These are phyloP conservation scores for Pelodiscus sinensis DNA, from an alignment of 2,113 vertebrate genomes.

Conservation along the genomic window DNA sequence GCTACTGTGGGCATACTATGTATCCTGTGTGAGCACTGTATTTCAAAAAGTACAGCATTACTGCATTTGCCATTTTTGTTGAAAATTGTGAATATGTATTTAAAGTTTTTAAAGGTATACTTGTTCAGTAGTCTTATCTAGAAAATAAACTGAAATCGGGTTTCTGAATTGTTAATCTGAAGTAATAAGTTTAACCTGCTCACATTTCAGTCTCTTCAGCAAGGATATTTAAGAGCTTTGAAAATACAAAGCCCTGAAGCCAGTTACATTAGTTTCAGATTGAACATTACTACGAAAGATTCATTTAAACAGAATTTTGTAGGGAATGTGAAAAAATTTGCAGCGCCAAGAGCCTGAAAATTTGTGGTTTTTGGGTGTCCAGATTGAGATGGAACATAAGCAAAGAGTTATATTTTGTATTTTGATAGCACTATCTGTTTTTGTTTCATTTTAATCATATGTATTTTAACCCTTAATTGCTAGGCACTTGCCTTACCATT, in stretches of 20 bases:
- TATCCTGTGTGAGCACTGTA: constrained; percentile 13
- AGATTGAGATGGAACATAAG: constrained; percentile 12
- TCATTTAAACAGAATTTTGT: background rate
- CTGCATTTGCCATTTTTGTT: background rate
- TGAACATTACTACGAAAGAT: background rate
- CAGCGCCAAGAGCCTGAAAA: constrained; percentile 6
- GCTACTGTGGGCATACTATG: background rate
- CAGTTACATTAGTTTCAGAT: constrained; percentile 7
- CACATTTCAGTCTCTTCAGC: background rate
- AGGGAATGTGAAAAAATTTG: constrained; percentile 28
- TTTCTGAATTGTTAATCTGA: constrained; percentile 12
- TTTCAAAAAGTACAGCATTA: background rate
- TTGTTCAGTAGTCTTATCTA: background rate
- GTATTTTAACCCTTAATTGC: constrained; percentile 1
- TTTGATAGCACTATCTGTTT: background rate
- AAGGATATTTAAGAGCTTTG: constrained; percentile 7
- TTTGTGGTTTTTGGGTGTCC: background rate
- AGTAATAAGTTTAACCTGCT: background rate
- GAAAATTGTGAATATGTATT: background rate
- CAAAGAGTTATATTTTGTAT: background rate
- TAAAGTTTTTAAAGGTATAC: background rate
- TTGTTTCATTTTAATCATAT: constrained; percentile 23
- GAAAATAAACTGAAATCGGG: constrained; percentile 34
- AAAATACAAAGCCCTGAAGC: constrained; percentile 43
- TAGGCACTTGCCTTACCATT: background rate